Evolutionary conservation across 1,140 invertebrate species (phyloP), one percentile per base, ranked within the genome.

Genomic region (Formica exsecta): DNA sequence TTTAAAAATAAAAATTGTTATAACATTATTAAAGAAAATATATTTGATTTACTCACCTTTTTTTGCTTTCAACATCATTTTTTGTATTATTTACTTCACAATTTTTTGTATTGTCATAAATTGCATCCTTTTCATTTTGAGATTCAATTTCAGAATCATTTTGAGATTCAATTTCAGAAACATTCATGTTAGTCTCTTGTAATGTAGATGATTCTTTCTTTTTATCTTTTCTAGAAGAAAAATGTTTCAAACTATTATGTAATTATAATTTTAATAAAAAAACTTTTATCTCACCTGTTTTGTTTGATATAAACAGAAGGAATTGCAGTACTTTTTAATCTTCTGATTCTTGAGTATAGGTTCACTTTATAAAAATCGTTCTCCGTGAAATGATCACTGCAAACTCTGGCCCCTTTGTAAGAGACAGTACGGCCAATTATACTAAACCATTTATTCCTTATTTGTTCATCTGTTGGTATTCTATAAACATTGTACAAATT

Each of bases 381-480:
- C 51, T 71, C 44, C 0, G 16, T 54, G 19, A 71, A 71, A 71
- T 71, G 68, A 22, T 71, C 68, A 32, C 68, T 71, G 29, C 68
- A 71, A 11, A 71, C 68, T 9, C 68, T 71, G 25, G 68, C 68
- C 2, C 68, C 25, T 32, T 71, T 71, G 16, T 71, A 51, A 4
- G 68, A 71, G 4, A 71, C 44, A 11, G 9, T 51, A 71, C 68
- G 68, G 0, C 68, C 68, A 3, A 71, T 71, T n/a, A n/a, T 32
- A 1, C n/a, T 25, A 9, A 51, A 51, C 68, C 68, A 71, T 54
- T 71, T 71, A 8, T 32, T 32, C 16, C 16, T 71, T 44, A 71
- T 71, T 71, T 32, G 44, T 71, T 71, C 68, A 0, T 71, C 32
- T 19, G 44, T 48, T 51, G 68, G 68, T 71, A 71, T 71, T 29